Percentiles rank a stretch among this genome's conserved stretches.
Conservation (phyloP, 2,113 vertebrate species). For the Triplophysa rosa region DNA sequence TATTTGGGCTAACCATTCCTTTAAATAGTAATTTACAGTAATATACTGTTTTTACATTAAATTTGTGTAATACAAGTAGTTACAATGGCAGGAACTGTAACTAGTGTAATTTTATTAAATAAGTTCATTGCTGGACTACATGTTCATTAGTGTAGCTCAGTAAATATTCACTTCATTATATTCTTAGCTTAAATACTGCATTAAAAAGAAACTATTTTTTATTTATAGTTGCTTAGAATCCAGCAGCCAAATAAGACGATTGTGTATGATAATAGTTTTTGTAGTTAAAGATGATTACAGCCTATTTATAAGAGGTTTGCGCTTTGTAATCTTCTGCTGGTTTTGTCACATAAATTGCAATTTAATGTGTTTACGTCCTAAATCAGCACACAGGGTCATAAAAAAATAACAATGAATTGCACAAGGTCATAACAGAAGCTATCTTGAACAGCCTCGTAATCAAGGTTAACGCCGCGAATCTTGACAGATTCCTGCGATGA, state of each 20-base stretch:
- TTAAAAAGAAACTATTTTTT: neutral
- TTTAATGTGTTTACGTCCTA: slow-evolving; percentile 20
- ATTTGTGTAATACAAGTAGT: neutral
- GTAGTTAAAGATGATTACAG: neutral
- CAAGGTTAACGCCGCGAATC: slow-evolving; percentile 23
- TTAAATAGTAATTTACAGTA: neutral
- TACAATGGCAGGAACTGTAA: neutral
- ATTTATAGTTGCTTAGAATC: neutral
- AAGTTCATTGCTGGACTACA: neutral
- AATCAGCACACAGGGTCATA: neutral
- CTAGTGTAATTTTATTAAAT: neutral
- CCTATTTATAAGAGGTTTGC: neutral
- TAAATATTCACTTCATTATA: neutral
- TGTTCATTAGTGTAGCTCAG: neutral
- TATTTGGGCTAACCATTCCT: neutral
- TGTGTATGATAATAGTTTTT: slow-evolving; percentile 16
- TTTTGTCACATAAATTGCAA: slow-evolving; percentile 18
- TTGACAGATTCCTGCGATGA: slow-evolving; percentile 22
- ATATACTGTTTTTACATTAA: neutral
- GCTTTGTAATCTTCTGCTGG: slow-evolving; percentile 1
- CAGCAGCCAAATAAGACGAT: neutral
- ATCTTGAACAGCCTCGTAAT: neutral
- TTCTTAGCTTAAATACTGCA: neutral
- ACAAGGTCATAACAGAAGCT: slow-evolving; percentile 3
- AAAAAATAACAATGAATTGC: neutral